A percentile compares a stretch with the other conserved stretches of the same genome.
These are phyloP conservation scores for Mythimna loreyi DNA, from an alignment of 2,888 invertebrate genomes.

Conservation along the genomic window DNA sequence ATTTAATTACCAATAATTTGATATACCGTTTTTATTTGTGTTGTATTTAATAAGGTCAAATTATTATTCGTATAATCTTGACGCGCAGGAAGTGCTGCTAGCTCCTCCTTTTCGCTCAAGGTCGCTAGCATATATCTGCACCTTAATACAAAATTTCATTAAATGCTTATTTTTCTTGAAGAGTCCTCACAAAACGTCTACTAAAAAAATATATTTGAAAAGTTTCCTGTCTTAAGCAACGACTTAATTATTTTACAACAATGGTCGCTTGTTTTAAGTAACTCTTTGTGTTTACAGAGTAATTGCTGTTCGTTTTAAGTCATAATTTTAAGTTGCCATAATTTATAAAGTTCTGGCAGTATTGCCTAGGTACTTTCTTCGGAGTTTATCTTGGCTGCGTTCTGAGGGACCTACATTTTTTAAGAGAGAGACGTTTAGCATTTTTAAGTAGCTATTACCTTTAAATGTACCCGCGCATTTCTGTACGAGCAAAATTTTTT, in stretches of 20 bases:
- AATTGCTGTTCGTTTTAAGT: conserved; percentile 57
- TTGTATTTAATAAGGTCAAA: too few species aligned
- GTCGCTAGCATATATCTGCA: too few species aligned
- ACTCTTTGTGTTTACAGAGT: conserved; percentile 59
- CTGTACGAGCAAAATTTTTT: neutral
- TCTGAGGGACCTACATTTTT: neutral
- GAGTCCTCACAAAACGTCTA: conserved; percentile 29
- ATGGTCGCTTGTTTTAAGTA: conserved; percentile 49
- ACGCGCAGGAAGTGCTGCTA: too few species aligned
- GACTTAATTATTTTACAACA: conserved; percentile 60
- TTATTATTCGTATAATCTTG: too few species aligned
- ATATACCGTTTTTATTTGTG: too few species aligned
- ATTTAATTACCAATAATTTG: too few species aligned
- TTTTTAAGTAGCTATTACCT: neutral
- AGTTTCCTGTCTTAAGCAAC: conserved; percentile 40
- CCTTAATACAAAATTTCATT: conserved; percentile 10
- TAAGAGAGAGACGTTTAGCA: neutral
- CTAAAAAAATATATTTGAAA: conserved; percentile 50
- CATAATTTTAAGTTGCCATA: conserved; percentile 52
- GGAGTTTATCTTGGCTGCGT: conserved; percentile 21
- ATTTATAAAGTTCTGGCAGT: conserved; percentile 40
- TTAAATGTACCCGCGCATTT: neutral
- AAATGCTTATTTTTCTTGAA: conserved; percentile 23
- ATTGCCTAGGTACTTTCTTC: conserved; percentile 16
- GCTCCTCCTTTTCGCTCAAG: too few species aligned